Conservation (phyloP, 2,888 invertebrate genomes). For the Patella caerulea region DNA sequence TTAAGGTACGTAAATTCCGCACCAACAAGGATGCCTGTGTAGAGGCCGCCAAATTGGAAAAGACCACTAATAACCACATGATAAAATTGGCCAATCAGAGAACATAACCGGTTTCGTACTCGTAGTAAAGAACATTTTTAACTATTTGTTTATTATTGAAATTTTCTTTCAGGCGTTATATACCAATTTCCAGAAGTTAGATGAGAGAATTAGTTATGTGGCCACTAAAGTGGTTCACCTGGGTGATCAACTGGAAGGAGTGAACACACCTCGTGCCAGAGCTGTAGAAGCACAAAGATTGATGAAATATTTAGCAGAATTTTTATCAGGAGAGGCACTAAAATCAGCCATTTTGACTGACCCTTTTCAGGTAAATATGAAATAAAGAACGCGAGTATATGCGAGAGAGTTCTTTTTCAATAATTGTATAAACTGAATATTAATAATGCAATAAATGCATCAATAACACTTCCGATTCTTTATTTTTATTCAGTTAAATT, state of each 20-base stretch:
- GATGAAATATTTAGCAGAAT: constrained; percentile 92
- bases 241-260: constrained; percentile 98
- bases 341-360: constrained; percentile 90
- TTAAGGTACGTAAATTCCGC: too few species aligned
- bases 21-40: too few species aligned
- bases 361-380: constrained; percentile 78
- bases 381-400: too few species aligned
- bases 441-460: too few species aligned
- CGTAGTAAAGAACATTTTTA: neutral
- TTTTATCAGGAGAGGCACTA: constrained; percentile 87
- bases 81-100: too few species aligned
- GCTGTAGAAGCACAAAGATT: constrained; percentile 95
- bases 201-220: constrained; percentile 95
- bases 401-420: too few species aligned
- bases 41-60: too few species aligned
- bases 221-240: constrained; percentile 97
- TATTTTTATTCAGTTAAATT: too few species aligned
- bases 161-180: constrained; percentile 79
- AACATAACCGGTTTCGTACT: too few species aligned
- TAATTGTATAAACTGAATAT: too few species aligned
- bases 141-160: constrained; percentile 11
- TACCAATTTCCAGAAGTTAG: constrained; percentile 90
- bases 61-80: too few species aligned
- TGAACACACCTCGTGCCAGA: constrained; percentile 92
- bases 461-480: too few species aligned